Evolutionary conservation across 1,140 invertebrate genomes (phyloP).

Genomic region (Drosophila auraria): DNA sequence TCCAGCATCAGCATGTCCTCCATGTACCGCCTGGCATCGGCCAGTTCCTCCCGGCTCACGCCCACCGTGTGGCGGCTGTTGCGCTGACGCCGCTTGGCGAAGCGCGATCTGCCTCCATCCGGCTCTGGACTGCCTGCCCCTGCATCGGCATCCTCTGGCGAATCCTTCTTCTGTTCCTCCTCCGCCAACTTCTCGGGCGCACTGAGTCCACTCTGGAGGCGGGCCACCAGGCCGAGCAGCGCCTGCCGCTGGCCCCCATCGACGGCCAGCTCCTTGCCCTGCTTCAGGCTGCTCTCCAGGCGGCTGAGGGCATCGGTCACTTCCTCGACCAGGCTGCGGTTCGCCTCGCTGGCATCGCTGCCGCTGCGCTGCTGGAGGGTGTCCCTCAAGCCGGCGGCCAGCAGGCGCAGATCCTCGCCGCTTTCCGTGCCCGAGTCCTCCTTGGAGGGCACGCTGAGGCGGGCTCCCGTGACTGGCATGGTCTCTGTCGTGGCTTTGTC

Average conservation of each 20-base stretch:
- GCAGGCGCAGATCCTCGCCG: constrained; percentile 87
- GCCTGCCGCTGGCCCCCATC: constrained; percentile 87
- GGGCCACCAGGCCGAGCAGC: constrained; percentile 90
- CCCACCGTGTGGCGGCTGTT: constrained; percentile 91
- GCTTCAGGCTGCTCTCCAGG: constrained; percentile 89
- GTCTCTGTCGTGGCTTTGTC: constrained; percentile 50
- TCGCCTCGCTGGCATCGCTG: constrained; percentile 56
- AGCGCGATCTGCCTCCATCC: constrained; percentile 64
- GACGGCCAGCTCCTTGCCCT: constrained; percentile 86
- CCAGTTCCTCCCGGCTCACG: constrained; percentile 92
- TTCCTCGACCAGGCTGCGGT: constrained; percentile 88
- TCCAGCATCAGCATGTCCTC: constrained; percentile 87
- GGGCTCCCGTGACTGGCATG: constrained; percentile 32
- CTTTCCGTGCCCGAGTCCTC: constrained; percentile 90
- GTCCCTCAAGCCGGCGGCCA: constrained; percentile 81
- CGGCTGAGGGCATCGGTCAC: constrained; percentile 91
- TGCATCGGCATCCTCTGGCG: constrained; percentile 2
- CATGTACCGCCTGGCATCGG: constrained; percentile 90
- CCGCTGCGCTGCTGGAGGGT: constrained; percentile 70
- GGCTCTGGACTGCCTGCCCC: constrained; percentile 21
- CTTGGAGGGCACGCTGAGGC: constrained; percentile 78
- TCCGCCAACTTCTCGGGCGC: constrained; percentile 85
- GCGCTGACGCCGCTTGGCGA: constrained; percentile 85
- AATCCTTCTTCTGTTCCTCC: constrained; percentile 47
- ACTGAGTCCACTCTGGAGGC: constrained; percentile 90